These are phyloP conservation scores for Urosaurus nigricauda DNA, from an alignment of 2,797 vertebrate genomes.

Conservation along the genomic window DNA sequence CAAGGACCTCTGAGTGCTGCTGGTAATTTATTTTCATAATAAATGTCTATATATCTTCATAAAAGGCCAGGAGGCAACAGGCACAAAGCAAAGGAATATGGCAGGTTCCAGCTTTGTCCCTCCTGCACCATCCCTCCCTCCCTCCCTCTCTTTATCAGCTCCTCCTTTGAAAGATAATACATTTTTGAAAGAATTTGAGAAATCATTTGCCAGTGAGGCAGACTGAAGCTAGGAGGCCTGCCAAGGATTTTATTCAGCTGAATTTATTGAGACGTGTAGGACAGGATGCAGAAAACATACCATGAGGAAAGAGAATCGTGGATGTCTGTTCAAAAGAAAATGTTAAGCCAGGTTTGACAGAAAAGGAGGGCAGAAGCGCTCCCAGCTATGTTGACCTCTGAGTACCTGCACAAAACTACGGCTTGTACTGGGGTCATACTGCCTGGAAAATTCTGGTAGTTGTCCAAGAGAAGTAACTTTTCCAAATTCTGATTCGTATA, in stretches of 20 bases:
- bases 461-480: too few relatives aligned
- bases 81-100: conserved; percentile 48
- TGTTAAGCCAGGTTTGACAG: conserved; percentile 1
- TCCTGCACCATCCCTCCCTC: conserved; percentile 31
- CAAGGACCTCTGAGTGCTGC: conserved; percentile 42
- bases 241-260: conserved; percentile 36
- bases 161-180: conserved; percentile 60
- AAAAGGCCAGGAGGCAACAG: conserved; percentile 39
- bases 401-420: too few relatives aligned
- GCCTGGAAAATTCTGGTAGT: too few relatives aligned
- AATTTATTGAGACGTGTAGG: conserved; percentile 16
- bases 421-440: too few relatives aligned
- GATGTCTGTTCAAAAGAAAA: too few relatives aligned
- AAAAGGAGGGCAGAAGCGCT: not conserved
- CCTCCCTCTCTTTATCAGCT: conserved; percentile 45
- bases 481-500: too few relatives aligned
- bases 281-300: conserved; percentile 7
- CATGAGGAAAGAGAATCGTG: conserved; percentile 15
- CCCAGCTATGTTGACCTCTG: too few relatives aligned
- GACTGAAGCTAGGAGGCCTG: conserved; percentile 57
- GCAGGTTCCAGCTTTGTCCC: conserved; percentile 6
- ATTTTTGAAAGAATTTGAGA: conserved; percentile 68
- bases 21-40: conserved; percentile 67
- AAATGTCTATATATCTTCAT: conserved; percentile 65
- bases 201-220: conserved; percentile 21